phyloP scores from a whole-genome alignment of 2,888 invertebrate species.

The Leptothorax acervorum region DNA sequence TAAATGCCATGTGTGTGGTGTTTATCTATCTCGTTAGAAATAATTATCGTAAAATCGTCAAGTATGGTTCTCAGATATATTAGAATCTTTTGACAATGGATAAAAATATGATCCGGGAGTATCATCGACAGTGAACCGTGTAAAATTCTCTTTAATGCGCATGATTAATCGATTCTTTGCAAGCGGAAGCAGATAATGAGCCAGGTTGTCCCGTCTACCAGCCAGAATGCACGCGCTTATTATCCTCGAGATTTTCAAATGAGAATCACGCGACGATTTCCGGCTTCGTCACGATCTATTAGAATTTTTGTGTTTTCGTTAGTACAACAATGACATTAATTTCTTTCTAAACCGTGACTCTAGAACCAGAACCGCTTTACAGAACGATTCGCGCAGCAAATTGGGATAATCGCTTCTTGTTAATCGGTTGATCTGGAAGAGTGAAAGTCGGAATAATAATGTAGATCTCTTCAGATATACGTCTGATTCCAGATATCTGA shows the following conservation, averaged over 20 bases:
- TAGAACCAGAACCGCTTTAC: background rate
- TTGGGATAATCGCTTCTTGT: background rate
- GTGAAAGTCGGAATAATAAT: slow-evolving; percentile 34
- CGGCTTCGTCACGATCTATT: background rate
- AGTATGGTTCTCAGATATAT: background rate
- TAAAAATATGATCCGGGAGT: background rate
- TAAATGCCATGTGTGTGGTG: background rate
- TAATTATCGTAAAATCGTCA: background rate
- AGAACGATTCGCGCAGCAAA: background rate
- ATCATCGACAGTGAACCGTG: slow-evolving; percentile 2
- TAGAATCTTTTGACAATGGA: background rate
- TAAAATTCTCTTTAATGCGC: slow-evolving; percentile 22
- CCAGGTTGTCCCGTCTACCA: background rate
- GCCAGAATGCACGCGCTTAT: background rate
- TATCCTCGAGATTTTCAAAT: slow-evolving; percentile 29
- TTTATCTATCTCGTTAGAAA: background rate
- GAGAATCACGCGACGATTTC: slow-evolving; percentile 17
- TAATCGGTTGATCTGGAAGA: slow-evolving; percentile 19
- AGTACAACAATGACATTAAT: background rate
- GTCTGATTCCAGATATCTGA: background rate
- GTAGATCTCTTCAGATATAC: slow-evolving; percentile 15
- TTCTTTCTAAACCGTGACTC: background rate
- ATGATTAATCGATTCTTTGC: slow-evolving; percentile 39
- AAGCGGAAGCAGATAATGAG: slow-evolving; percentile 33
- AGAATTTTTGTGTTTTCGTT: background rate